These are phyloP conservation scores for Cancer borealis DNA, from an alignment of 2,888 invertebrate genomes.

Conservation along the genomic window DNA sequence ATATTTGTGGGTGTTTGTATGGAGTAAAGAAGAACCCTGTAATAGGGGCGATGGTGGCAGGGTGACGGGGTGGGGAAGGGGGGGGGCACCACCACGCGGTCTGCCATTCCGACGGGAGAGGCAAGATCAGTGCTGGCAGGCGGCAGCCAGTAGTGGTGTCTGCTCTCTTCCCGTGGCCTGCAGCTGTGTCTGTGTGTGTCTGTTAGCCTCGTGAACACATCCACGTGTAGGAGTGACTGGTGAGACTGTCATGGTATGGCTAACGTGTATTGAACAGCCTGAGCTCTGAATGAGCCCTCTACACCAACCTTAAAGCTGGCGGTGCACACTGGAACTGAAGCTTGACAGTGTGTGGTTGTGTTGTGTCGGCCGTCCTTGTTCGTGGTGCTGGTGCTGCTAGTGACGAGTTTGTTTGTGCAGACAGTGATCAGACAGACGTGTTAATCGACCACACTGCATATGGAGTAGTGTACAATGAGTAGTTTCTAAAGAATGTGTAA, in stretches of 20 bases:
- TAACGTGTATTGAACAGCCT: neutral
- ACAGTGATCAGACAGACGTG: constrained; percentile 2
- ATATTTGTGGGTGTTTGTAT: neutral
- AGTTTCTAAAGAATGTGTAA: neutral
- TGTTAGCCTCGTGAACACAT: neutral
- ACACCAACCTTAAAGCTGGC: neutral
- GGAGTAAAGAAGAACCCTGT: neutral
- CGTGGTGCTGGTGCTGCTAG: neutral
- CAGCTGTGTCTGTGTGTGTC: neutral
- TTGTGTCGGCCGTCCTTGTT: neutral
- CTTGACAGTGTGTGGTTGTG: neutral
- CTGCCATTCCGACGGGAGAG: neutral
- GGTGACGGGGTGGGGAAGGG: neutral
- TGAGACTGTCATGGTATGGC: neutral
- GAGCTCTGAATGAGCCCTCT: neutral
- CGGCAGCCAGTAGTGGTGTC: constrained; percentile 4
- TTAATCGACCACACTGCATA: neutral
- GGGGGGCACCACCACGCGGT: constrained; percentile 15
- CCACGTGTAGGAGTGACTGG: neutral
- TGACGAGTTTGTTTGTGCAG: neutral
- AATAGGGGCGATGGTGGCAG: neutral
- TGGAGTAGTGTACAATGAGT: neutral
- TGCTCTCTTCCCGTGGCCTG: neutral
- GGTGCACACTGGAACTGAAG: neutral
- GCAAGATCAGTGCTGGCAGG: neutral